Evolutionary conservation across 2,888 invertebrate species (phyloP).

Genomic region (Mesorhabditis belari): DNA sequence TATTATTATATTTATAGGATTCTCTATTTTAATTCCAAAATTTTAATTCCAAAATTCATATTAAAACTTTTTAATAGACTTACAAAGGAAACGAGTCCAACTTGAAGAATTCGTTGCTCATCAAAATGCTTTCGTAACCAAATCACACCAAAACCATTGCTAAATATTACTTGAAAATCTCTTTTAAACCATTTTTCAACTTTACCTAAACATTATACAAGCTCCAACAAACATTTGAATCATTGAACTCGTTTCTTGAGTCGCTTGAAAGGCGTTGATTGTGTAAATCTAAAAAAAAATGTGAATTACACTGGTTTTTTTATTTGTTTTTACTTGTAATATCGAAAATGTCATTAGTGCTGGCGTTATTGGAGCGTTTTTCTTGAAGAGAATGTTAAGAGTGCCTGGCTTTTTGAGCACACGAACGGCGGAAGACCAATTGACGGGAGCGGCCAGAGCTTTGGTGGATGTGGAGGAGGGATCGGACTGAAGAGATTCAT

Average conservation of each 20-base stretch:
- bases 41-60: too few relatives aligned
- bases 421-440: constrained; percentile 6
- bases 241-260: constrained; percentile 23
- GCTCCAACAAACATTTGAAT: constrained; percentile 35
- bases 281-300: constrained; percentile 39
- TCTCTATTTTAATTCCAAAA: too few relatives aligned
- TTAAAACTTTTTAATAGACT: too few relatives aligned
- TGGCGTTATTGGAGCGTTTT: constrained; percentile 31
- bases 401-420: constrained; percentile 27
- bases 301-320: too few relatives aligned
- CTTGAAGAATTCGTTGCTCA: constrained; percentile 28
- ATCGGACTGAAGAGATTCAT: too few relatives aligned
- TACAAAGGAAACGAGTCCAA: constrained; percentile 29
- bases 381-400: constrained; percentile 29
- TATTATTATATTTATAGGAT: too few relatives aligned
- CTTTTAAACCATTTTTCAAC: not conserved
- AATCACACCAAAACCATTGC: constrained; percentile 38
- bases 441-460: not conserved
- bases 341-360: constrained; percentile 25
- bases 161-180: constrained; percentile 21
- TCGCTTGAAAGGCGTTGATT: constrained; percentile 33
- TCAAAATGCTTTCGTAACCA: constrained; percentile 30
- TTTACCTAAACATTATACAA: constrained; percentile 1
- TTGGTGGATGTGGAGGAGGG: not conserved
- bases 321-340: constrained; percentile 31